Base-by-base conservation (phyloP, 1,140 invertebrate species). In the Drosophila kikkawai region DNA sequence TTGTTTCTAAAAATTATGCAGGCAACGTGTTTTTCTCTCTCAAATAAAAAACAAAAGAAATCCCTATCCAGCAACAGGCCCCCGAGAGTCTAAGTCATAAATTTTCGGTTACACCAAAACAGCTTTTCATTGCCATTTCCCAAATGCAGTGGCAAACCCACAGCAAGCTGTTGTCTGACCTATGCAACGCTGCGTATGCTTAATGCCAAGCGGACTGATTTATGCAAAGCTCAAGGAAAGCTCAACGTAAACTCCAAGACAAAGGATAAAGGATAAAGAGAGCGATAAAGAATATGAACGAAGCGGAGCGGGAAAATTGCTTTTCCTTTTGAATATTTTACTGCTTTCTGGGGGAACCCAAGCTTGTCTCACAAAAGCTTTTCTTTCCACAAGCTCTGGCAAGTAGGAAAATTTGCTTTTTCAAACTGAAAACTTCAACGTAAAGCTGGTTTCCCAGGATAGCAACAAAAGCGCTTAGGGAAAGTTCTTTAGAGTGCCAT, bases 111-210 rank as follows among this genome's bases (percentile, higher is more conserved):
- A 53, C 9, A 7, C 53, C 44, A 50, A n/a, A 48, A 58, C 69
- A 73, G 65, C 66, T 73, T 63, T 63, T 74, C 71, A 55, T 34
- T 74, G 41, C 36, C 57, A 44, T 59, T 71, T 42, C 29, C 19
- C 36, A 19, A 71, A 42, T 59, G 67, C 50, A 71, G 44, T 71
- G 51, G 26, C 17, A 55, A 39, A 45, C 48, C 29, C 65, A 48
- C 39, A 66, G 32, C 39, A 12, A 22, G 39, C 29, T 36, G 63
- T 68, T 3, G 19, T 19, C 9, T 36, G 22, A n/a, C 19, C 55
- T 29, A 41, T 71, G 61, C 76, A 60, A 76, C 71, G 47, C 39
- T 64, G 81, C 80, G 80, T 83, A 83, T 79, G 76, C 75, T 82
- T 71, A 65, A 79, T 34, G 48, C 26, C 19, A 13, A 19, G 45